Evolutionary conservation across 1,140 invertebrate species (phyloP), one percentile per base, ranked within the genome.

Genomic region (Microvelia longipes): DNA sequence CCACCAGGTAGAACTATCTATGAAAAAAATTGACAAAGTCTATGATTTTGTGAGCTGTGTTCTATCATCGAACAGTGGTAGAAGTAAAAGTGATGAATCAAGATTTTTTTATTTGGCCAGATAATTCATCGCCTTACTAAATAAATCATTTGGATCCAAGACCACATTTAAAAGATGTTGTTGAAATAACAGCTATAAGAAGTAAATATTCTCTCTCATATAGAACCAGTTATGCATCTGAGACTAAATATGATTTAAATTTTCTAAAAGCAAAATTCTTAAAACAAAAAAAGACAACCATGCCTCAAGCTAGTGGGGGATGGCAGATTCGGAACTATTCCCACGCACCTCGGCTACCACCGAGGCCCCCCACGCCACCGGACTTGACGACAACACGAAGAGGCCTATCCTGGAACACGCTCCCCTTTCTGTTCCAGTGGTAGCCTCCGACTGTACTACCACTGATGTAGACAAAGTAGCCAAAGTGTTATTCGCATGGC

Each of bases 1-100:
- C 65, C 76, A 77, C 60, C 69, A 74, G 63, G 75, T 79, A n/a
- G 76, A 70, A 26, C 66, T 13, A 60, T 67, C 65, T 0, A 19
- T 70, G 1, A 70, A 70, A 67, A 70, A 70, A 61, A 19, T 19
- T 28, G 28, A 28, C 26, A 67, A 67, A 70, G 26, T 30, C 0
- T 70, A 70, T 67, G 70, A 68, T 28, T 68, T 71, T 27, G 61
- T 64, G 2, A 25, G n/a, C 27, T 61, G 30, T 61, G 70, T 67
- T 19, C 70, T n/a, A 35, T 69, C 35, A 50, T 50, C 35, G 35
- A 50, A 50, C 19, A 19, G 35, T 50, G 35, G 35, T 50, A 50
- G 19, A 50, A 11, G 35, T 50, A 50, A 50, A 50, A 50, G 35
- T 11, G 35, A 50, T 50, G 35, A 50, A 50, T 5, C 35, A 50